These are phyloP conservation scores for Petroica traversi DNA, from an alignment of 2,113 vertebrate genomes.

Conservation along the genomic window DNA sequence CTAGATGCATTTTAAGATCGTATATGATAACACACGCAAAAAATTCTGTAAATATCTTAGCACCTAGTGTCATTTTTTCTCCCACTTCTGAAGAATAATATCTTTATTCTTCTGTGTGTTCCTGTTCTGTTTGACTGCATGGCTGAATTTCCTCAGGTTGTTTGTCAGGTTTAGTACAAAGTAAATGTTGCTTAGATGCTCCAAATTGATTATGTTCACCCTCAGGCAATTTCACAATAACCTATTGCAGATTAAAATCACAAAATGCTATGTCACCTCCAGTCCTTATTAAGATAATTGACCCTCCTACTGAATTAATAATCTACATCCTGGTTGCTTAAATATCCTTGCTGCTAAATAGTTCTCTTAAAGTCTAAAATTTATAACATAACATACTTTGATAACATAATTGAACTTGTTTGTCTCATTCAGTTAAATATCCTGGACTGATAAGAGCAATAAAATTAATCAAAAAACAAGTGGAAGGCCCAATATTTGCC, in stretches of 20 bases:
- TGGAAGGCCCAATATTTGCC: not conserved
- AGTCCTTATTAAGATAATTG: conserved; percentile 39
- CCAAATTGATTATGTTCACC: conserved; percentile 34
- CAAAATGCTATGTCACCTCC: conserved; percentile 26
- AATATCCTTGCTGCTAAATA: not conserved
- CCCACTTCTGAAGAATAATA: not conserved
- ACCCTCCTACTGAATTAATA: conserved; percentile 45
- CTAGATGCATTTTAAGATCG: not conserved
- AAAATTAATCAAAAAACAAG: not conserved
- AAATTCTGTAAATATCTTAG: not conserved
- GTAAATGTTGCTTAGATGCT: conserved; percentile 42
- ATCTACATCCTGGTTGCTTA: conserved; percentile 12
- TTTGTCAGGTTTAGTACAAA: conserved; percentile 39
- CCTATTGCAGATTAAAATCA: conserved; percentile 41
- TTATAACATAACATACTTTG: not conserved
- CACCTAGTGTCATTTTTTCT: not conserved
- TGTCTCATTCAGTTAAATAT: not conserved
- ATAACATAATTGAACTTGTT: not conserved
- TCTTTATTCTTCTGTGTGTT: not conserved
- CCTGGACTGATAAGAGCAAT: not conserved
- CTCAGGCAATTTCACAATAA: conserved; percentile 30
- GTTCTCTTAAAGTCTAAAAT: not conserved
- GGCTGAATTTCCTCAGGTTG: not conserved
- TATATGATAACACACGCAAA: not conserved
- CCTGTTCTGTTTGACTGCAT: not conserved